These are phyloP conservation scores for Machimus atricapillus DNA, from an alignment of 2,888 invertebrate species.

Conservation along the genomic window DNA sequence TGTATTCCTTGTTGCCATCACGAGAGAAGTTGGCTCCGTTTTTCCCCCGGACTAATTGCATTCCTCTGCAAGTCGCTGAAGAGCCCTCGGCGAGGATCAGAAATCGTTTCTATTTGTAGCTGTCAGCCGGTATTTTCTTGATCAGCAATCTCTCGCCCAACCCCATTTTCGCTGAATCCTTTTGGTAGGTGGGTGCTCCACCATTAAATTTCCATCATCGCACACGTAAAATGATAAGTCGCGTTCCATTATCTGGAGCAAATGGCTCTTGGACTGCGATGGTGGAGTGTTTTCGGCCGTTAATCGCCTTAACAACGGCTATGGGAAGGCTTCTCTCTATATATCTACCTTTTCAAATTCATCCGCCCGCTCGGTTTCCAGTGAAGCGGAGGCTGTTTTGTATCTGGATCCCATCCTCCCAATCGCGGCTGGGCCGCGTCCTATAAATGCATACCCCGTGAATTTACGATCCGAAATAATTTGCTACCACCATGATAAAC, in stretches of 20 bases:
- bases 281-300: constrained; percentile 18
- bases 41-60: constrained; percentile 4
- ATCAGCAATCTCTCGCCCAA: neutral
- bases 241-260: constrained; percentile 25
- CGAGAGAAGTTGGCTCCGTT: neutral
- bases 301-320: constrained; percentile 10
- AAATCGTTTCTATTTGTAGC: constrained; percentile 5
- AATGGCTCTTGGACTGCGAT: constrained; percentile 34
- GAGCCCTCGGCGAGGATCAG: neutral
- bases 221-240: constrained; percentile 37
- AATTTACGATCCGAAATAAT: constrained; percentile 26
- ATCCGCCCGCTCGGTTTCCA: neutral
- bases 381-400: neutral
- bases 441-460: constrained; percentile 20
- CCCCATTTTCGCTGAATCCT: neutral
- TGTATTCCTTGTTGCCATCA: neutral
- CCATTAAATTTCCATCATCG: constrained; percentile 35
- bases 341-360: neutral
- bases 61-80: neutral
- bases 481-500: constrained; percentile 12
- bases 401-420: neutral
- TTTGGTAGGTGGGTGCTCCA: neutral
- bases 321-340: neutral
- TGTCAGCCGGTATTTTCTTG: constrained; percentile 5
- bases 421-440: neutral